Percentiles rank a stretch among this genome's conserved stretches.
phyloP scores from a whole-genome alignment of 2,113 vertebrate genomes.

The Poeciliopsis turrubarensis region DNA sequence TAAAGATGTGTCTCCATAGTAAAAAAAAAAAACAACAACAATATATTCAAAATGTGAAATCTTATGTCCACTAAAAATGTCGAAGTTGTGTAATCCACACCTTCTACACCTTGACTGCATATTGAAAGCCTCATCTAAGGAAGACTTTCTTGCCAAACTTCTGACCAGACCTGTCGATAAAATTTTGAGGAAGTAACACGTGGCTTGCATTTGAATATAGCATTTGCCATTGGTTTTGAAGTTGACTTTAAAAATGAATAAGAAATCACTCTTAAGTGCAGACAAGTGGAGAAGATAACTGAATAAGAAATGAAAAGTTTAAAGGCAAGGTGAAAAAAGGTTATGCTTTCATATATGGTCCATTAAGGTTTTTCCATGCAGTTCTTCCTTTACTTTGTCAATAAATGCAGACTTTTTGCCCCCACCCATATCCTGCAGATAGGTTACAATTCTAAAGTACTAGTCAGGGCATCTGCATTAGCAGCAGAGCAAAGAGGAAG shows the following conservation, averaged over 20 bases:
- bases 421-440: conserved; percentile 40
- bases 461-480: conserved; percentile 54
- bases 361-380: conserved; percentile 50
- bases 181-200: conserved; percentile 6
- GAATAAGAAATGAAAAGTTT: conserved; percentile 29
- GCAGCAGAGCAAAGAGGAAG: conserved; percentile 43
- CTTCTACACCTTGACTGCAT: too few species aligned
- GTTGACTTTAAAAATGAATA: conserved; percentile 35
- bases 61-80: too few species aligned
- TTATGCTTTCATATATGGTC: conserved; percentile 41
- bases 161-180: background rate
- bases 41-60: too few species aligned
- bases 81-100: too few species aligned
- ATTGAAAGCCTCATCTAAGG: too few species aligned
- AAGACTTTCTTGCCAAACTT: background rate
- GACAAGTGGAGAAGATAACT: conserved; percentile 46
- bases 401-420: conserved; percentile 38
- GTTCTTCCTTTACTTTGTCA: conserved; percentile 47
- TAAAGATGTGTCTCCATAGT: too few species aligned
- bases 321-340: conserved; percentile 22
- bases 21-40: too few species aligned
- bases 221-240: conserved; percentile 33
- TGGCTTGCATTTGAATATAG: conserved; percentile 23
- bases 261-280: conserved; percentile 35
- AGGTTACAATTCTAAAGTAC: conserved; percentile 48